Conservation (phyloP, 2,113 vertebrate genomes). For the Hepsetus odoe region DNA sequence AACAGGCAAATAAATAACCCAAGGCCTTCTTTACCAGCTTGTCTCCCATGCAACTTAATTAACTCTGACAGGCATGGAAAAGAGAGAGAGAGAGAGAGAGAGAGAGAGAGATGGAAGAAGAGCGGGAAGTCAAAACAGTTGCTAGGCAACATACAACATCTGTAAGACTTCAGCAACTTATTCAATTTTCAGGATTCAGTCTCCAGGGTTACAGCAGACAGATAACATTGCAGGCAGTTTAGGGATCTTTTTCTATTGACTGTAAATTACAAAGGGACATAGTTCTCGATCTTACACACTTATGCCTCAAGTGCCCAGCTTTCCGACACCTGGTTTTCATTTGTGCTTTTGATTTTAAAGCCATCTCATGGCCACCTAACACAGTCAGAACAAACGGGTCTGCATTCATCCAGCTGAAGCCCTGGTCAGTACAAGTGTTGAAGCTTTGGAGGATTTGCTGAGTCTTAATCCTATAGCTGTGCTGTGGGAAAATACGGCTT, state of each 20-base stretch:
- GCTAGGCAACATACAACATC: conserved; percentile 82
- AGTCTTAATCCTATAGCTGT: conserved; percentile 7
- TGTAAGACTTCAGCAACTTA: conserved; percentile 74
- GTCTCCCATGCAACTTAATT: conserved; percentile 71
- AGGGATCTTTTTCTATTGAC: conserved; percentile 51
- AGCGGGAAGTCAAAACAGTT: conserved; percentile 70
- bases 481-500: not conserved
- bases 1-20: conserved; percentile 74
- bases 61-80: conserved; percentile 68
- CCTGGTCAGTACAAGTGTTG: not conserved
- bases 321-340: conserved; percentile 53
- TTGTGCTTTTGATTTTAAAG: conserved; percentile 49
- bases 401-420: conserved; percentile 21
- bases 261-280: conserved; percentile 53
- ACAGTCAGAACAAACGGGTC: conserved; percentile 12
- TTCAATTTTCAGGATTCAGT: conserved; percentile 72
- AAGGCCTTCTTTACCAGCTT: conserved; percentile 65
- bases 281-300: conserved; percentile 21
- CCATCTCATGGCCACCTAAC: conserved; percentile 15
- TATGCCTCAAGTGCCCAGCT: not conserved
- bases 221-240: conserved; percentile 63
- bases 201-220: conserved; percentile 75
- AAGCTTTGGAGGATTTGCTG: conserved; percentile 11
- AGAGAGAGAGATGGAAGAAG: conserved; percentile 50
- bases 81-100: conserved; percentile 60